phyloP scores from a whole-genome alignment of 2,888 invertebrate species.

The Melolontha melolontha region DNA sequence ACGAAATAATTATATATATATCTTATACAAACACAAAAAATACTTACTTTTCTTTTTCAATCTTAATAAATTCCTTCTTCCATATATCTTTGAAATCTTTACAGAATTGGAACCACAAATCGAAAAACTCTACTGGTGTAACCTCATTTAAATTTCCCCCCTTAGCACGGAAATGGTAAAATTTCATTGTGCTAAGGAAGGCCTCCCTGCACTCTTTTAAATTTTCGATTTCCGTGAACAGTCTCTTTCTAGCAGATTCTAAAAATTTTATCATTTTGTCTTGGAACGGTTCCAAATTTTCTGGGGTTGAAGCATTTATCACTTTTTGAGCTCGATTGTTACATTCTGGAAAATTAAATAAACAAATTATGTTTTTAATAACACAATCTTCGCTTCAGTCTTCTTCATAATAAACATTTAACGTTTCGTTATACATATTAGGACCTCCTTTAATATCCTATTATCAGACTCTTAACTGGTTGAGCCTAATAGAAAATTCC shows the following conservation, averaged over 20 bases:
- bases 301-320: slow-evolving; percentile 72
- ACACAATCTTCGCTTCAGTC: too few relatives aligned
- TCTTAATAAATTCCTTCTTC: slow-evolving; percentile 89
- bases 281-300: slow-evolving; percentile 83
- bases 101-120: slow-evolving; percentile 90
- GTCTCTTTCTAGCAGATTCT: slow-evolving; percentile 78
- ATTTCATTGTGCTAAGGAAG: slow-evolving; percentile 83
- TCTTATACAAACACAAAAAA: too few relatives aligned
- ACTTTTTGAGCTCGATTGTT: slow-evolving; percentile 80
- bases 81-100: slow-evolving; percentile 95
- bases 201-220: slow-evolving; percentile 82
- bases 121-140: slow-evolving; percentile 91
- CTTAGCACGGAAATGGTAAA: slow-evolving; percentile 89
- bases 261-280: slow-evolving; percentile 88
- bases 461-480: too few relatives aligned
- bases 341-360: slow-evolving; percentile 71
- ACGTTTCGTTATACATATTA: too few relatives aligned
- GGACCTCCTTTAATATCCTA: too few relatives aligned
- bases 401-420: too few relatives aligned
- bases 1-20: too few relatives aligned
- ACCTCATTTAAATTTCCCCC: slow-evolving; percentile 77
- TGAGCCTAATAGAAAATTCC: too few relatives aligned
- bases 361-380: not conserved
- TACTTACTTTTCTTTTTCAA: slow-evolving; percentile 85
- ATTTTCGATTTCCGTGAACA: slow-evolving; percentile 82